Conservation (phyloP, 2,888 invertebrate genomes). For the Cephus spinipes region DNA sequence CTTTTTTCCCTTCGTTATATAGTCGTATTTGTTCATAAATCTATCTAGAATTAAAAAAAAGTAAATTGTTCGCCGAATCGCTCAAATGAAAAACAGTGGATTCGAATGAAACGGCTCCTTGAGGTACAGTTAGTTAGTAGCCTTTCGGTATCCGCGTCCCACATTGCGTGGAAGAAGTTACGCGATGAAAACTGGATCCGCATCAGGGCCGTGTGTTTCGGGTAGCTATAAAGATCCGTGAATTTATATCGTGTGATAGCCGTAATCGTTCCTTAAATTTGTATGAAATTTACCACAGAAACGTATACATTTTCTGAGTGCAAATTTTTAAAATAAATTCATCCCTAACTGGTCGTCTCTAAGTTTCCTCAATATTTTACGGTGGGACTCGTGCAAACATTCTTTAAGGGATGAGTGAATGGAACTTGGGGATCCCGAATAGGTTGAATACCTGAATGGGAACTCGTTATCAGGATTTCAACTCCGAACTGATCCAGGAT, state of each 20-base stretch:
- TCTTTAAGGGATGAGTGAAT: conserved; percentile 29
- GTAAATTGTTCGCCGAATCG: neutral
- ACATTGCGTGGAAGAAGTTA: conserved; percentile 28
- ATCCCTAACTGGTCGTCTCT: neutral
- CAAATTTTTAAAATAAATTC: neutral
- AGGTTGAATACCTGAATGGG: conserved; percentile 42
- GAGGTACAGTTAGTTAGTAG: conserved; percentile 55
- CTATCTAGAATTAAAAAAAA: neutral
- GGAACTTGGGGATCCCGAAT: conserved; percentile 19
- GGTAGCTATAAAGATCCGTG: neutral
- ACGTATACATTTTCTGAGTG: neutral
- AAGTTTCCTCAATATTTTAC: neutral
- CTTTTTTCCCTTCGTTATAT: neutral
- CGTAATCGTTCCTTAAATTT: neutral
- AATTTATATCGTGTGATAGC: neutral
- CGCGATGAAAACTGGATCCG: neutral
- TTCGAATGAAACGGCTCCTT: neutral
- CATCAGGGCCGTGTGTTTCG: neutral
- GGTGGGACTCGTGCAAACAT: conserved; percentile 43
- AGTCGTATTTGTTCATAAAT: neutral
- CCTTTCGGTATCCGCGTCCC: conserved; percentile 45
- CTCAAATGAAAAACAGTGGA: neutral
- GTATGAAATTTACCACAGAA: neutral
- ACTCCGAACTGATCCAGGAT: neutral
- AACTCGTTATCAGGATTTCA: conserved; percentile 40